phyloP scores from a whole-genome alignment of 2,113 vertebrate species.

The Proterorhinus semilunaris region DNA sequence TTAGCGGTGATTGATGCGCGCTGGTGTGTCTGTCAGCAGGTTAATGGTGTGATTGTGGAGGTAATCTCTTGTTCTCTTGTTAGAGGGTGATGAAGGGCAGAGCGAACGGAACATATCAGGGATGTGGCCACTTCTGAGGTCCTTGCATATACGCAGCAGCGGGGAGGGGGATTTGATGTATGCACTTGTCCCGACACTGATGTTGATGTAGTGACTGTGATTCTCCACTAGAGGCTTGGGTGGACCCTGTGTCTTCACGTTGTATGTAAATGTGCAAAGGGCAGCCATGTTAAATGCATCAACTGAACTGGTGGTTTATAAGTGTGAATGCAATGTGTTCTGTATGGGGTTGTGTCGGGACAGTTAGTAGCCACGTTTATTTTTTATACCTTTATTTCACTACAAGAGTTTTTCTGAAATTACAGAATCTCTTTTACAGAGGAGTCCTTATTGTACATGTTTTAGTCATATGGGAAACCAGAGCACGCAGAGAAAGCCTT shows the following conservation, averaged over 20 bases:
- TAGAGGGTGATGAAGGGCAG: conserved; percentile 72
- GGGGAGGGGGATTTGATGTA: conserved; percentile 32
- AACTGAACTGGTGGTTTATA: too few species aligned
- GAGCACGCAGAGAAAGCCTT: too few species aligned
- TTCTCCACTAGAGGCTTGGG: conserved; percentile 27
- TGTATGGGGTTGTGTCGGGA: too few species aligned
- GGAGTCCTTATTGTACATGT: too few species aligned
- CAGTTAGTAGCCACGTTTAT: too few species aligned
- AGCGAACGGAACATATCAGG: conserved; percentile 40
- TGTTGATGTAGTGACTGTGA: conserved; percentile 22
- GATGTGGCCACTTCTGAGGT: conserved; percentile 41
- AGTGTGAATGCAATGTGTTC: too few species aligned
- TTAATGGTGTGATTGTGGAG: conserved; percentile 78
- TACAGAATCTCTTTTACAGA: too few species aligned
- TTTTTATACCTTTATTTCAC: too few species aligned
- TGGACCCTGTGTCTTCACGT: conserved; percentile 29
- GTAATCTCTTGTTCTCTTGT: conserved; percentile 76
- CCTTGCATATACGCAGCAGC: conserved; percentile 42
- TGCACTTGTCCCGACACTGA: conserved; percentile 23
- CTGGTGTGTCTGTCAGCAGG: conserved; percentile 63
- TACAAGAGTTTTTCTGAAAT: too few species aligned
- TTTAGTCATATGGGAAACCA: too few species aligned
- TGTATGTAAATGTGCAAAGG: neutral
- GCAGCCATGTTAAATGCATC: too few species aligned
- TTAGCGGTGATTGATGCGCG: conserved; percentile 71